These are phyloP conservation scores for Hirtodrosophila trivittata DNA, from an alignment of 2,888 invertebrate genomes.

Conservation along the genomic window DNA sequence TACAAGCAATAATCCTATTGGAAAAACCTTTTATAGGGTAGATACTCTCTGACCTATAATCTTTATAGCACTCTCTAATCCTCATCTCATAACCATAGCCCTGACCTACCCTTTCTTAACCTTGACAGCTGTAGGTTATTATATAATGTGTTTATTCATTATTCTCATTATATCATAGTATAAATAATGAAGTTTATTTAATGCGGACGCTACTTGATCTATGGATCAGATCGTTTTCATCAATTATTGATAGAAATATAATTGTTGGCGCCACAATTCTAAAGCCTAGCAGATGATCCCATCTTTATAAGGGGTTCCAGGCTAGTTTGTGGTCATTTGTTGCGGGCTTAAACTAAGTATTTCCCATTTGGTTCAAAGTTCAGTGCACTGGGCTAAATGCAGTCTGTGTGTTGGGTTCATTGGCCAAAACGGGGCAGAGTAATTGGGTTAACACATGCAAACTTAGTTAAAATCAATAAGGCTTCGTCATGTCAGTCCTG, in stretches of 20 bases:
- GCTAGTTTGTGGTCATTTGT: not conserved
- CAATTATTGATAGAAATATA: not conserved
- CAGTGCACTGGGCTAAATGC: conserved; percentile 47
- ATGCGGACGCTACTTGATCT: not conserved
- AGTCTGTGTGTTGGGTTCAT: not conserved
- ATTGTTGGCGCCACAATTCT: conserved; percentile 6
- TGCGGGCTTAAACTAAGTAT: not conserved
- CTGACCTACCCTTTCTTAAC: too few species aligned
- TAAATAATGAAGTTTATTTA: not conserved
- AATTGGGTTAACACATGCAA: conserved; percentile 55
- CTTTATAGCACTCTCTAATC: too few species aligned
- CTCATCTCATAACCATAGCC: too few species aligned
- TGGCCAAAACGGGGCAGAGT: conserved; percentile 3
- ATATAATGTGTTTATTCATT: too few species aligned
- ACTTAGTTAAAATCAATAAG: conserved; percentile 69
- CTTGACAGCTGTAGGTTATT: too few species aligned
- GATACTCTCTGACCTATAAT: too few species aligned
- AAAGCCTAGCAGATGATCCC: too few species aligned
- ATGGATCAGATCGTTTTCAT: too few species aligned
- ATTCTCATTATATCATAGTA: too few species aligned
- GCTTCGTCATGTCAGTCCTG: conserved; percentile 10
- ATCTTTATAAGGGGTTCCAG: not conserved
- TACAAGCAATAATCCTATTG: too few species aligned
- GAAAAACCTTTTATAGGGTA: too few species aligned
- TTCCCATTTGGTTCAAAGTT: conserved; percentile 34